phyloP scores from a whole-genome alignment of 1,140 invertebrate species.

The Drosophila kanapiae region DNA sequence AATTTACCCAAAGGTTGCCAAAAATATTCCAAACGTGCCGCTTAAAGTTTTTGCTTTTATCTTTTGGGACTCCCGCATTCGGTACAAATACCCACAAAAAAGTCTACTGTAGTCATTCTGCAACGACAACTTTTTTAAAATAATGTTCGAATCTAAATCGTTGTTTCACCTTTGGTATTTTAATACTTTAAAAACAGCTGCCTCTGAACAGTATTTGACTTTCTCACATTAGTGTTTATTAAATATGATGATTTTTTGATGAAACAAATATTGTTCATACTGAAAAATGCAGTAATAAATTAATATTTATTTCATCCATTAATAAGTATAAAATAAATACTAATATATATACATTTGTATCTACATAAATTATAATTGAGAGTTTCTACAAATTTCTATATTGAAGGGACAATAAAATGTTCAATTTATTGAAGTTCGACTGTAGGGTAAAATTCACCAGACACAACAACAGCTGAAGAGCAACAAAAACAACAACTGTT shows the following conservation, averaged over 20 bases:
- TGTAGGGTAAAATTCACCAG: slow-evolving; percentile 60
- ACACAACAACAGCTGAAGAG: slow-evolving; percentile 61
- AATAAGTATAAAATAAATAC: too few species aligned
- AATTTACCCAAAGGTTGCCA: slow-evolving; percentile 33
- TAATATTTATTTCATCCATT: too few species aligned
- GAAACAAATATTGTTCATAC: too few species aligned
- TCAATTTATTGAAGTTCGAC: slow-evolving; percentile 9
- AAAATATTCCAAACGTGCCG: slow-evolving; percentile 51
- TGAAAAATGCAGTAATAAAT: too few species aligned
- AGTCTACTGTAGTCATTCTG: slow-evolving; percentile 9
- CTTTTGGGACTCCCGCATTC: slow-evolving; percentile 29
- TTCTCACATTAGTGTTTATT: too few species aligned
- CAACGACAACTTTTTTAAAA: not conserved
- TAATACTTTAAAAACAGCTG: too few species aligned
- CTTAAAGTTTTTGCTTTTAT: slow-evolving; percentile 64
- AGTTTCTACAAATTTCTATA: not conserved
- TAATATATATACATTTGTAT: too few species aligned
- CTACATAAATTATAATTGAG: not conserved
- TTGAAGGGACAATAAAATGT: not conserved
- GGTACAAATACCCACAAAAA: slow-evolving; percentile 6
- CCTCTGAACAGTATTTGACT: too few species aligned
- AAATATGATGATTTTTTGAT: too few species aligned
- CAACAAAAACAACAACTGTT: slow-evolving; percentile 48
- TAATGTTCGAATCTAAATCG: too few species aligned
- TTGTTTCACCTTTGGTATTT: too few species aligned